Conservation (phyloP, 1,140 invertebrate genomes). For the Lamellibrachia luymesi region DNA sequence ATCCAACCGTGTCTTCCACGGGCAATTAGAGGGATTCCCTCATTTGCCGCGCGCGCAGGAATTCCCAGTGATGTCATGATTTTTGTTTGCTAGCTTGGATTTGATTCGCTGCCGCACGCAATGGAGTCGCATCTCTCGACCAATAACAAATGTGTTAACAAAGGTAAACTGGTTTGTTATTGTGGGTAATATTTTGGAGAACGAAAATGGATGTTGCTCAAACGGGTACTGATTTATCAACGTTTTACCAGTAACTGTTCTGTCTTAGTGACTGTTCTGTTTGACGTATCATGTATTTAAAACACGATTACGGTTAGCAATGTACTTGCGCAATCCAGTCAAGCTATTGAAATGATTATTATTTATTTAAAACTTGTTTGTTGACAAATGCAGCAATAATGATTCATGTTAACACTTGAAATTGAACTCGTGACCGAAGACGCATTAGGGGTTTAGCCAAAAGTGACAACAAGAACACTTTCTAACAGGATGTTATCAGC, state of each 20-base stretch:
- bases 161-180: neutral
- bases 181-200: neutral
- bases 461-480: neutral
- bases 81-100: neutral
- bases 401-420: neutral
- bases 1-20: neutral
- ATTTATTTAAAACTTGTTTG: neutral
- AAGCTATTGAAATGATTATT: neutral
- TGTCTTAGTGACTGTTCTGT: neutral
- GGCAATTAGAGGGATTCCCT: neutral
- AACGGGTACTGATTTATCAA: neutral
- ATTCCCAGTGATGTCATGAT: neutral
- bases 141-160: neutral
- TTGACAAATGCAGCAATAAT: neutral
- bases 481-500: too few species aligned
- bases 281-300: neutral
- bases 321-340: neutral
- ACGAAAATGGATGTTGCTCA: neutral
- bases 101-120: neutral
- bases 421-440: neutral
- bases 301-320: neutral
- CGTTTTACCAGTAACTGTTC: neutral
- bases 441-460: neutral
- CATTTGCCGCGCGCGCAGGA: neutral
- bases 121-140: neutral